Base-by-base conservation (phyloP, 1,140 invertebrate species). In the Cotesia typhae region DNA sequence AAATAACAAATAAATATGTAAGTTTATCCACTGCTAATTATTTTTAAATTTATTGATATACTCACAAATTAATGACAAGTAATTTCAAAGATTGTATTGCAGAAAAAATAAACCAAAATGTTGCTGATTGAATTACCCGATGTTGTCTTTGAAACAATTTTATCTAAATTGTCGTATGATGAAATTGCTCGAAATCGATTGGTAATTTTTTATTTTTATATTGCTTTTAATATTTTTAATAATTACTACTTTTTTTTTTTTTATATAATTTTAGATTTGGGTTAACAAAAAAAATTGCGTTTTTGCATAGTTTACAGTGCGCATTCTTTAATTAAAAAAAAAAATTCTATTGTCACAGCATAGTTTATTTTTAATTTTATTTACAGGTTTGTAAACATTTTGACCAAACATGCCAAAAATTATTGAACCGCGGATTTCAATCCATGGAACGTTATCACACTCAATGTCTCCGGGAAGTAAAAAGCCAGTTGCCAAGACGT, bases 351-450 rank as follows among this genome's bases (percentile, higher is more conserved):
- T 63, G 61, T 47, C 28, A 28, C 28, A 28, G 51, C n/a, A 61
- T 55, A 74, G 53, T 75, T 72, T 64, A 77, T 71, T 66, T 10
- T 14, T 12, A 41, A 20, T 69, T 47, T 69, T 17, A 20, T 57
- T 60, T 76, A 79, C 84, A 96, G 95, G 93, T 96, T n/a, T 96
- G 94, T 79, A 90, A 89, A 76, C 88, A 90, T 51, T 95, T 96
- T 74, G 92, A 97, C 80, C 87, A 90, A 73, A 89, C 93, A 71
- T 92, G 94, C 68, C 90, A 93, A 79, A 88, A 91, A 12, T 83
- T 94, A 57, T 82, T 97, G 2, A 96, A 96, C 78, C 88, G 92
- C 74, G 95, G 95, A 0, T 97, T 96, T 77, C 89, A 91, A 66
- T 89, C 92, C 77, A 92, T 95, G 52, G 94, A 96, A 73, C 89